Evolutionary conservation across 2,797 vertebrate genomes (phyloP).

Genomic region (Varecia variegata): DNA sequence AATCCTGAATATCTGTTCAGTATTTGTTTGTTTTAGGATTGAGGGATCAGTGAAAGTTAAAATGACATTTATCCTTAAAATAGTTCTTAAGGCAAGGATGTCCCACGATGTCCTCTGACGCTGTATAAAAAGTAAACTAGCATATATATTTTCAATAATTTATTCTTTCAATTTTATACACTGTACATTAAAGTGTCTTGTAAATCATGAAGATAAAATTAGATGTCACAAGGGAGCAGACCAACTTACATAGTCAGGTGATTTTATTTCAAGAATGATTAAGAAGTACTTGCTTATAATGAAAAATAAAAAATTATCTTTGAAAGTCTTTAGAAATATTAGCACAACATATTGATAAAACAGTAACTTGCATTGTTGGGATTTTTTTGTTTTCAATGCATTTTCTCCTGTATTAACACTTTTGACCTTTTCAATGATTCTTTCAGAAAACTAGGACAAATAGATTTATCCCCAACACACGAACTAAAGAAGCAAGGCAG

Average conservation of each 20-base stretch:
- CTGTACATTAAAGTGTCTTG: neutral
- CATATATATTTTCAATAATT: neutral
- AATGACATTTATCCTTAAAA: neutral
- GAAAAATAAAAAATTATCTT: neutral
- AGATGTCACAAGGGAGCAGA: neutral
- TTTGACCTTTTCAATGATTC: neutral
- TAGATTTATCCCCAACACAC: neutral
- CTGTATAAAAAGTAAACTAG: neutral
- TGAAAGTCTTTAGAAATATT: neutral
- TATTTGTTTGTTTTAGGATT: neutral
- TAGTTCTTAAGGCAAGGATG: neutral
- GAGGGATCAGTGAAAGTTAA: neutral
- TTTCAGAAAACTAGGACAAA: neutral
- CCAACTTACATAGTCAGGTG: neutral
- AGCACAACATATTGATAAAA: slow-evolving; percentile 3
- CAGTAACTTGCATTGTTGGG: neutral
- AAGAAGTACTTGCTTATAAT: neutral
- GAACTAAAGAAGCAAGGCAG: neutral
- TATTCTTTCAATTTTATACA: neutral
- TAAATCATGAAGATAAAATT: neutral
- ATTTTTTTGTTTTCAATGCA: neutral
- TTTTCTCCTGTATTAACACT: neutral
- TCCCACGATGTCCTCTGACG: neutral
- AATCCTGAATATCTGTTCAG: neutral
- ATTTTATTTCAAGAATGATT: slow-evolving; percentile 9